Evolutionary conservation across 2,888 invertebrate genomes (phyloP), one percentile per base, ranked within the genome.

Genomic region (Margaritifera margaritifera): DNA sequence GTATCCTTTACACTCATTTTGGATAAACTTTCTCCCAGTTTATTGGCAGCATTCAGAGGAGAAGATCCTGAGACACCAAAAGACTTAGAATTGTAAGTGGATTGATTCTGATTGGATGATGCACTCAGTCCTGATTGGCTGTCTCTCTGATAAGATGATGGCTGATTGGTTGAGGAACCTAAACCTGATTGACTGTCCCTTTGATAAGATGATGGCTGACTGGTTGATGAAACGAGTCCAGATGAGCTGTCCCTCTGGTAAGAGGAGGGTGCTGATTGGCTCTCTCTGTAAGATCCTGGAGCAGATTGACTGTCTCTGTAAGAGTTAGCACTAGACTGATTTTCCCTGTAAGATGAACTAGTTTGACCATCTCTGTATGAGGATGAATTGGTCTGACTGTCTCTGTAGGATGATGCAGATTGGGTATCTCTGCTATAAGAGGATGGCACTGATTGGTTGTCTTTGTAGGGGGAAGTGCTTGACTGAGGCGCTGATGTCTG

Each of bases 1-100:
- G 42, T 42, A 42, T 88, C 88, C 68, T 88, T 87, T 42, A 87
- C 80, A 11, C 81, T 71, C 81, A 88, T 83, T 72, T 87, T 88
- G 42, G 84, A 84, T 58, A 87, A 75, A 71, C 83, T 85, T 68
- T 88, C 87, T 64, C 81, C 80, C 22, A 88, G 74, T 78, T 88
- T 87, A 69, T 80, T 84, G 24, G 84, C 42, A 81, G 63, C 27
- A 71, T 75, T 15, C 80, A 75, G 50, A 74, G 76, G 25, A 72
- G 55, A 51, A 77, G 65, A 27, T 69, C 77, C 22, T 54, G 56
- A 27, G 31, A 11, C 22, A 66, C 51, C 42, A 72, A 78, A 84
- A 18, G 79, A 65, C 70, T 85, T 84, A 57, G 82, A 78, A 71
- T 76, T 81, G 77, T 80, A 85, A 60, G 77, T 80, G 57, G 84